phyloP scores from a whole-genome alignment of 2,888 invertebrate species.

The Nemotelus nigrinus region DNA sequence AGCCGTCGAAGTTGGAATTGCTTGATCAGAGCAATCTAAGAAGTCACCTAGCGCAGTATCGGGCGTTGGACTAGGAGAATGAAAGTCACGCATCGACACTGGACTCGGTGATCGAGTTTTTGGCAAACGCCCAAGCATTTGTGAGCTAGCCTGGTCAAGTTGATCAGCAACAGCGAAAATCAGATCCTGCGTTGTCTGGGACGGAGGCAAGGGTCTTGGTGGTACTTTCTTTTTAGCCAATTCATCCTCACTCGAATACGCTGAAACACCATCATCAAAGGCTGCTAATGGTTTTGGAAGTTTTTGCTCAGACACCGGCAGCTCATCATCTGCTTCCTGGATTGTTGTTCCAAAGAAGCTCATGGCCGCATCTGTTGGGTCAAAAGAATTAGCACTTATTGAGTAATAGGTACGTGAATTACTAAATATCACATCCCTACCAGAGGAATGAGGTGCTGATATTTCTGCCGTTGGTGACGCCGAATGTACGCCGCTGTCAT shows the following conservation, averaged over 20 bases:
- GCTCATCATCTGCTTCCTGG: conserved; percentile 59
- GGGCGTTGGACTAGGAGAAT: conserved; percentile 86
- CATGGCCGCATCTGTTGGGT: conserved; percentile 62
- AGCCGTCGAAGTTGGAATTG: conserved; percentile 45
- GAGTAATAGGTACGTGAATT: conserved; percentile 1
- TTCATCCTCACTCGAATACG: conserved; percentile 56
- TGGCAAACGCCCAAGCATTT: conserved; percentile 82
- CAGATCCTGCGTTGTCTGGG: conserved; percentile 84
- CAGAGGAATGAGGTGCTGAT: conserved; percentile 24
- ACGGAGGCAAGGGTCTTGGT: conserved; percentile 71
- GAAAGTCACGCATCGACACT: conserved; percentile 81
- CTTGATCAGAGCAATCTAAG: conserved; percentile 70
- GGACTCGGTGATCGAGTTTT: conserved; percentile 89
- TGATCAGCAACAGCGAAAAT: conserved; percentile 87
- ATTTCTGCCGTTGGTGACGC: conserved; percentile 49
- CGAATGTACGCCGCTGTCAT: conserved; percentile 56
- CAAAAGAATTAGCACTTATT: conserved; percentile 37
- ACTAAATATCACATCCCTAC: conserved; percentile 29
- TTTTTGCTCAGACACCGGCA: conserved; percentile 58
- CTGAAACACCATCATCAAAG: conserved; percentile 53
- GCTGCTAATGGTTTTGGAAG: conserved; percentile 32
- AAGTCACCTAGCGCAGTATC: conserved; percentile 73
- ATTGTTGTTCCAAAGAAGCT: conserved; percentile 66
- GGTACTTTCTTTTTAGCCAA: conserved; percentile 62
- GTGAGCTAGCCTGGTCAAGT: conserved; percentile 87